Conservation (phyloP, 2,888 invertebrate species). For the Anodontia alba region DNA sequence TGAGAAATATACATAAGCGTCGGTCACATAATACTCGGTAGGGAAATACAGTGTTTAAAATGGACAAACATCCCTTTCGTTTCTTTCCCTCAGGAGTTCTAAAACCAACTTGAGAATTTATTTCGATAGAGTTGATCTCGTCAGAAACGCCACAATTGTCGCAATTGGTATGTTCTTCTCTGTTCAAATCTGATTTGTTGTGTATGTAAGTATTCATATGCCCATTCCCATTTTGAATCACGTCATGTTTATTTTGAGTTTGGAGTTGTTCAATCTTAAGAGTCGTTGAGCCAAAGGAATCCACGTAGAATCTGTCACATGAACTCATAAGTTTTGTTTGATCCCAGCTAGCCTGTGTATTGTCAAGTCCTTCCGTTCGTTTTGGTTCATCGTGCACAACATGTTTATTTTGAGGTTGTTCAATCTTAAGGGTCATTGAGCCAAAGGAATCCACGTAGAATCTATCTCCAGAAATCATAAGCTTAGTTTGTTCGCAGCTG, state of each 20-base stretch:
- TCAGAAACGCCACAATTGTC: not conserved
- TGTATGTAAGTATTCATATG: no score
- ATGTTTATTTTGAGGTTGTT: not conserved
- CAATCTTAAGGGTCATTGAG: not conserved
- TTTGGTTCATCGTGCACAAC: not conserved
- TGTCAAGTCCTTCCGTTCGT: not conserved
- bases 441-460: not conserved
- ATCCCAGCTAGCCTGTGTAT: no score
- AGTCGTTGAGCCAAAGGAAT: not conserved
- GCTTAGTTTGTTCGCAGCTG: not conserved
- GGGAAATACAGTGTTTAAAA: not conserved
- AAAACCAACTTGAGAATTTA: no score
- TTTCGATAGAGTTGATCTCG: not conserved
- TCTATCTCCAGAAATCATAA: not conserved
- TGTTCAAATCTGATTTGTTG: not conserved
- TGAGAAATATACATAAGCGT: not conserved
- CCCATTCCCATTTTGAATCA: no score
- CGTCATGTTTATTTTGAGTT: no score
- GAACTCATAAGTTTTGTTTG: not conserved
- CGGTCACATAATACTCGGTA: not conserved
- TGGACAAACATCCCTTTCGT: not conserved
- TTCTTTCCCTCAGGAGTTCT: not conserved
- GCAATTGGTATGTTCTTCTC: not conserved
- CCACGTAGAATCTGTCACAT: not conserved
- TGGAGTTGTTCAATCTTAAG: not conserved